These are phyloP conservation scores for Ostrea denselamellosa DNA, from an alignment of 1,140 invertebrate species.

Conservation along the genomic window DNA sequence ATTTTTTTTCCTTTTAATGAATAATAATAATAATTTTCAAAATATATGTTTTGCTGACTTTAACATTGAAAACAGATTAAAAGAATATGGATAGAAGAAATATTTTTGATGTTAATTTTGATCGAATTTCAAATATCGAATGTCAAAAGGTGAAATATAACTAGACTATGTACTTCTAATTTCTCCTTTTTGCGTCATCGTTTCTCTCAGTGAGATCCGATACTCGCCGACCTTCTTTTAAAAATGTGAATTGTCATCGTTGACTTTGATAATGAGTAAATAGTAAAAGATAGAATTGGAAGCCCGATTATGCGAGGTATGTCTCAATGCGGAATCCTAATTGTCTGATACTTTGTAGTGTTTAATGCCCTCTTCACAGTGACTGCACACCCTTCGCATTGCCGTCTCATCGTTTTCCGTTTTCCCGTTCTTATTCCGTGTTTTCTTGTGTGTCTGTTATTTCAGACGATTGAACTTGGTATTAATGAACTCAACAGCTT, in stretches of 20 bases:
- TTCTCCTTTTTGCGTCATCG: background rate
- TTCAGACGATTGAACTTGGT: background rate
- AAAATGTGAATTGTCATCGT: slow-evolving; percentile 27
- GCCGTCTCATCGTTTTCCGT: background rate
- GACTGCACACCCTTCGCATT: background rate
- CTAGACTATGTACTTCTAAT: background rate
- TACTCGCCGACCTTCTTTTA: background rate
- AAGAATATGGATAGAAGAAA: background rate
- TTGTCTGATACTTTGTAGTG: background rate
- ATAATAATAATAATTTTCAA: too few species aligned
- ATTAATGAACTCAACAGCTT: background rate
- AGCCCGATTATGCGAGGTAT: slow-evolving; percentile 18
- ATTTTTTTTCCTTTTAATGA: too few species aligned
- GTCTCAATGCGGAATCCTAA: background rate
- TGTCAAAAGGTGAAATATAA: too few species aligned
- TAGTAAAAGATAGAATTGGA: slow-evolving; percentile 5
- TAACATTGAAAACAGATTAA: background rate
- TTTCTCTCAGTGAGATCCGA: background rate
- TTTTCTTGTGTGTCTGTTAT: background rate
- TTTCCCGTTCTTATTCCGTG: background rate
- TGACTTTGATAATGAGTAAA: slow-evolving; percentile 5
- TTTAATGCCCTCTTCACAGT: background rate
- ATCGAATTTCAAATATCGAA: background rate
- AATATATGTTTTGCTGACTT: too few species aligned
- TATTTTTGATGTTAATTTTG: background rate